Evolutionary conservation across 2,797 vertebrate genomes (phyloP), one percentile per base, ranked within the genome.

Genomic region (Pampus argenteus): DNA sequence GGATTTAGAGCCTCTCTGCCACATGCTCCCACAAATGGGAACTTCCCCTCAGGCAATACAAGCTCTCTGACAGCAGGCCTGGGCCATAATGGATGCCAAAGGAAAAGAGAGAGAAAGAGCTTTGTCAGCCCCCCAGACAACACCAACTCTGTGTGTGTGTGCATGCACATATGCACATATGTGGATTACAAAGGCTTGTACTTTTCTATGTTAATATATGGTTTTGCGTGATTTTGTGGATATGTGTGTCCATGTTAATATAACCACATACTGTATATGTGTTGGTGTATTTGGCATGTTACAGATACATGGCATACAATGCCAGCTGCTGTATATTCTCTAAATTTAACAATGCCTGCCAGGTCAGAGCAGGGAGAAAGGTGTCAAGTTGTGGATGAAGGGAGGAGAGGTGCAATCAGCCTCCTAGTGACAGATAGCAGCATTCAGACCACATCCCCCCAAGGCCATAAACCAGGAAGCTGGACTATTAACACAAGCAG

Each of bases 21-120:
- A 92, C 91, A 92, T 93, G 92, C 88, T 91, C 89, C 92, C 92
- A 89, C 90, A 91, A 93, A 93, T 91, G 89, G 90, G 87, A 90
- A 90, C 86, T 88, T 91, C 88, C 86, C 92, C 91, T 89, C 82
- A 85, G 91, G 92, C 92, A 82, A 89, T 90, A 93, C 91, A 88
- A 92, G 92, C 89, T 92, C 86, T 83, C 88, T 88, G 90, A 91
- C 89, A 93, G 92, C 92, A 93, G 90, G 91, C 84, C 89, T 78
- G 82, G 79, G 70, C 89, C 71, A 88, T 90, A 91, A 92, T 91
- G 87, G 86, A 88, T 88, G 91, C 87, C 91, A 92, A 90, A 89
- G 83, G 88, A 90, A 88, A 85, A 84, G 81, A 75, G 74, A 75
- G 87, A 90, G 84, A 89, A 88, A 89, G 78, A 88, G 86, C 89